These are phyloP conservation scores for Phengaris alcon DNA, from an alignment of 2,888 invertebrate genomes.

Conservation along the genomic window DNA sequence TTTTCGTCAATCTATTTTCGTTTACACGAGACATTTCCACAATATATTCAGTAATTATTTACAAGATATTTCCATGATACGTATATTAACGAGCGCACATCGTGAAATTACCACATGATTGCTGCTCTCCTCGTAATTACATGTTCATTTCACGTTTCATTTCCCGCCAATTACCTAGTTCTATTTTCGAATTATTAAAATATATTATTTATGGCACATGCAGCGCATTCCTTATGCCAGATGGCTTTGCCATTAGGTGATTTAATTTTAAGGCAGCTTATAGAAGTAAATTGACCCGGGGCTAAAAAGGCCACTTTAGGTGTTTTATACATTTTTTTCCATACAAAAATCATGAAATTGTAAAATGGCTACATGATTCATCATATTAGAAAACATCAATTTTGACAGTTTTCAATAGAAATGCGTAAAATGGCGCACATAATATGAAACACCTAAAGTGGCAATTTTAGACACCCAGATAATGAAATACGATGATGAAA, in stretches of 20 bases:
- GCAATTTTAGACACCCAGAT: neutral
- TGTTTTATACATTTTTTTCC: too few relatives aligned
- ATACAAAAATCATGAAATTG: too few relatives aligned
- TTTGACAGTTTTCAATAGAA: too few relatives aligned
- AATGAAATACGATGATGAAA: neutral
- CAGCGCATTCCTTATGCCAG: neutral
- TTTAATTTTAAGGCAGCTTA: neutral
- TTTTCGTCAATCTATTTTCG: neutral
- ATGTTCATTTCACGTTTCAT: conserved; percentile 40
- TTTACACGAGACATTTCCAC: neutral
- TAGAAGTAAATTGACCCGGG: neutral
- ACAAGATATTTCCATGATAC: conserved; percentile 5
- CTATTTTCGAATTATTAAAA: conserved; percentile 15
- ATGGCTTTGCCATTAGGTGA: neutral
- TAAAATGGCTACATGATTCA: too few relatives aligned
- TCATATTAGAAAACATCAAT: too few relatives aligned
- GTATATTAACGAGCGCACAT: conserved; percentile 8
- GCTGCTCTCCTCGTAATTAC: conserved; percentile 31
- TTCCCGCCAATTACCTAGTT: conserved; percentile 27
- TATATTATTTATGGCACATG: neutral
- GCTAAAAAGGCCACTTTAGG: too few relatives aligned
- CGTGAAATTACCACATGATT: conserved; percentile 20
- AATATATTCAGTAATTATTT: neutral
- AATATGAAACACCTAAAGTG: too few relatives aligned
- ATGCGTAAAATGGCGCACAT: too few relatives aligned